phyloP scores from a whole-genome alignment of 1,140 invertebrate genomes.

The Gryllus bimaculatus region DNA sequence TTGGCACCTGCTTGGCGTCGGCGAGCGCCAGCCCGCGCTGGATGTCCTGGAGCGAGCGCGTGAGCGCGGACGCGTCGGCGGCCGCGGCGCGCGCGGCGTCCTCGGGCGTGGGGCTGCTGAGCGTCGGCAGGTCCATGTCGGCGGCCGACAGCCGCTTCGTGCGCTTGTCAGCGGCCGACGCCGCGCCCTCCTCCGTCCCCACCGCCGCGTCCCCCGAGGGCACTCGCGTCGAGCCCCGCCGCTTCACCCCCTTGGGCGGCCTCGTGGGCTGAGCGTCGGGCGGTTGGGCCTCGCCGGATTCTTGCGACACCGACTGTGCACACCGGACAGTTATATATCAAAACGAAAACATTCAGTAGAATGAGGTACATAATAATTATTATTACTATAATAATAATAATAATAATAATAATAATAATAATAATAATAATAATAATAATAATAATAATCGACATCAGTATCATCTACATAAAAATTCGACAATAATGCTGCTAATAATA shows the following conservation, averaged over 20 bases:
- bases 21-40: constrained; percentile 27
- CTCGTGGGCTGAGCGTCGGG: background rate
- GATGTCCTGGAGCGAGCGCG: constrained; percentile 28
- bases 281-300: background rate
- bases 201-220: constrained; percentile 9
- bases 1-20: constrained; percentile 10
- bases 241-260: constrained; percentile 9
- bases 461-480: too few relatives aligned
- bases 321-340: too few relatives aligned
- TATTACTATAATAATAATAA: too few relatives aligned
- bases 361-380: too few relatives aligned
- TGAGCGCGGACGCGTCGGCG: constrained; percentile 24
- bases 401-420: too few relatives aligned
- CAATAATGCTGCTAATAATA: too few relatives aligned
- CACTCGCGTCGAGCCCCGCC: constrained; percentile 16
- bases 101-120: background rate
- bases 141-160: background rate
- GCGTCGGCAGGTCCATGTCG: background rate
- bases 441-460: too few relatives aligned
- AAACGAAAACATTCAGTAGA: too few relatives aligned
- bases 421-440: too few relatives aligned
- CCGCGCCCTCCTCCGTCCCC: background rate
- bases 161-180: background rate
- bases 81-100: background rate
- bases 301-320: background rate